These are phyloP conservation scores for Actinia tenebrosa DNA, from an alignment of 64 coral and sea anemone genomes.

Conservation along the genomic window DNA sequence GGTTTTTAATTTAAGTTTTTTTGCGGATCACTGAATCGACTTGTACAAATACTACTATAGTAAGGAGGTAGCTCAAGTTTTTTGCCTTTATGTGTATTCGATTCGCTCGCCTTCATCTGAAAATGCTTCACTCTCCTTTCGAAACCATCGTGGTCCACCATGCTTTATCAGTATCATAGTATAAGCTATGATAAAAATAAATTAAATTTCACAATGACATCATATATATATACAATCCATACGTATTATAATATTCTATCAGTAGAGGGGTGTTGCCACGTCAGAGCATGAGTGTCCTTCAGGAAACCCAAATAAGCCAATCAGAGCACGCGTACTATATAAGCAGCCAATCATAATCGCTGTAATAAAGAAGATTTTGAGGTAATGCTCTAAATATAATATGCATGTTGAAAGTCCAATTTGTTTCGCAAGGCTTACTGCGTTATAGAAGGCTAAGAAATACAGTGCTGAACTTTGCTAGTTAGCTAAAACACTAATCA, in stretches of 20 bases:
- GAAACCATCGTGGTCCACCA: too few relatives aligned
- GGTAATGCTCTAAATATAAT: constrained; percentile 23
- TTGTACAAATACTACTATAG: too few relatives aligned
- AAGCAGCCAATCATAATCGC: neutral
- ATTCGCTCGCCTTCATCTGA: too few relatives aligned
- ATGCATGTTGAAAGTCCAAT: neutral
- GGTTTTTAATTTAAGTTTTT: neutral
- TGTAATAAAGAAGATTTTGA: constrained; percentile 3
- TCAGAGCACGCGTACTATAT: neutral
- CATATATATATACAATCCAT: neutral
- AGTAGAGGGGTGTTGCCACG: too few relatives aligned
- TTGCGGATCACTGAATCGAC: neutral
- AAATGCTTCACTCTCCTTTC: too few relatives aligned
- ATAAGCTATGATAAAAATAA: neutral
- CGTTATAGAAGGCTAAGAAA: neutral
- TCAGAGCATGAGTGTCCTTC: neutral
- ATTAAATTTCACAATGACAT: neutral
- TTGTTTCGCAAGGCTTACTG: constrained; percentile 45
- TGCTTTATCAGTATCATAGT: too few relatives aligned
- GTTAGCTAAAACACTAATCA: neutral
- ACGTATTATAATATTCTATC: too few relatives aligned
- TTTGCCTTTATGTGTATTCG: too few relatives aligned
- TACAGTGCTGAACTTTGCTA: neutral
- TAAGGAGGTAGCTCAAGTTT: neutral
- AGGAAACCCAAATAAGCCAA: neutral